Evolutionary conservation across 2,888 invertebrate genomes (phyloP), one percentile per base, ranked within the genome.

Genomic region (Pimpla rufipes): DNA sequence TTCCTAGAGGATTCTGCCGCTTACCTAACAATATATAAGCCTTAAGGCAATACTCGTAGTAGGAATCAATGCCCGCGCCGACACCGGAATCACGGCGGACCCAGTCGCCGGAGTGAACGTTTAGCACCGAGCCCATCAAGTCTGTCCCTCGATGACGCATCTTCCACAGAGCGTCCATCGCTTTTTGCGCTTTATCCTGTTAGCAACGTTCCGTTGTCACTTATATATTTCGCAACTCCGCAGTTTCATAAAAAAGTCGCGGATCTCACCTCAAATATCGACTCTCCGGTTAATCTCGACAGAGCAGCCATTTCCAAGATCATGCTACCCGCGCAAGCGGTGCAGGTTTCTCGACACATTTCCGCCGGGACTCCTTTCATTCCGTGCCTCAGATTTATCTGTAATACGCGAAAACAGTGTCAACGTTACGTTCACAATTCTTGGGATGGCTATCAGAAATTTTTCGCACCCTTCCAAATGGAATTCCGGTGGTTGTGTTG

Each of bases 21-120:
- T 87, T 88, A 92, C 93, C 97, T 5, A 99, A 95, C 75, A 99
- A 94, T 86, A 99, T 98, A 93, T 99, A 99, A 0, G 99, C 98
- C 93, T 99, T 99, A 40, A 99, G 95, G 86, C 98, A 97, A 93
- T 99, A 99, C 93, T 99, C 99, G 92, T 99, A 99, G 93, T 99
- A 99, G 0, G 99, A 99, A 94, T 99, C 99, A 88, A 99, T 99
- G 35, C 99, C 99, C 13, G 99, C 99, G n/a, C 99, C 99, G 7
- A 99, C 98, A 0, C 99, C 99, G 0, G 98, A 98, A 93, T 99
- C 99, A 90, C 98, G 95, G 62, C 99, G 95, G 5, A 99, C 96
- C 99, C 99, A 99, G 93, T 99, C 98, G 0, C 99, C 99, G 2
- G 97, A 98, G 93, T 99, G 98, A n/a, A 99, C 97, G 94, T 99